Evolutionary conservation across 2,797 vertebrate genomes (phyloP).

Genomic region (Coilia nasus): DNA sequence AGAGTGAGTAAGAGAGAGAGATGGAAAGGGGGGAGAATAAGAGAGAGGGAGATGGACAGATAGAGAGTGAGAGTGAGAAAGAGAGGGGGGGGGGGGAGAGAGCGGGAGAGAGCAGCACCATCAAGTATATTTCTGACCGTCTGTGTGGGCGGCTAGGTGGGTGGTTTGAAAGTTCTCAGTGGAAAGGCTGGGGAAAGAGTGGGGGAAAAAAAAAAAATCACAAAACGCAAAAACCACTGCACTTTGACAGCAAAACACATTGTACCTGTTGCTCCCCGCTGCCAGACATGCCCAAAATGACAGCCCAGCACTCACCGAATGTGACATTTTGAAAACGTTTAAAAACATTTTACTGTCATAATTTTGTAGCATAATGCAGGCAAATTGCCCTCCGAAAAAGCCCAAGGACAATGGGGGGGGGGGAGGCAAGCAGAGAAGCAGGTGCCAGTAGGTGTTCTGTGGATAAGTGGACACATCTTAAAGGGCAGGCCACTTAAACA

Average conservation of each 20-base stretch:
- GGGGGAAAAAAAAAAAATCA: no score
- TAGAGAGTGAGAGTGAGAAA: not conserved
- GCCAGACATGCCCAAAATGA: not conserved
- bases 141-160: not conserved
- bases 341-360: constrained; percentile 5
- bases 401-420: not conserved
- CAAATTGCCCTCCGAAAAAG: not conserved
- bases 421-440: not conserved
- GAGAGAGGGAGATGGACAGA: not conserved
- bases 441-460: constrained; percentile 6
- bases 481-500: not conserved
- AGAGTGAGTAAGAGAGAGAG: no score
- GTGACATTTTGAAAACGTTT: constrained; percentile 16
- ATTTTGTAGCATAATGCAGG: not conserved
- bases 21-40: no score
- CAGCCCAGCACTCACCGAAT: not conserved
- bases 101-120: not conserved
- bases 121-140: constrained; percentile 9
- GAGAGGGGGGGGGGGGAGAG: not conserved
- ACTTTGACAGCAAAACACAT: constrained; percentile 20
- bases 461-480: not conserved
- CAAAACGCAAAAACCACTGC: not conserved
- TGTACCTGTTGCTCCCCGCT: not conserved
- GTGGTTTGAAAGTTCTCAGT: not conserved
- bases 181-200: not conserved